Evolutionary conservation across 1,140 invertebrate species (phyloP).

Genomic region (Pseudomyrmex sp.): DNA sequence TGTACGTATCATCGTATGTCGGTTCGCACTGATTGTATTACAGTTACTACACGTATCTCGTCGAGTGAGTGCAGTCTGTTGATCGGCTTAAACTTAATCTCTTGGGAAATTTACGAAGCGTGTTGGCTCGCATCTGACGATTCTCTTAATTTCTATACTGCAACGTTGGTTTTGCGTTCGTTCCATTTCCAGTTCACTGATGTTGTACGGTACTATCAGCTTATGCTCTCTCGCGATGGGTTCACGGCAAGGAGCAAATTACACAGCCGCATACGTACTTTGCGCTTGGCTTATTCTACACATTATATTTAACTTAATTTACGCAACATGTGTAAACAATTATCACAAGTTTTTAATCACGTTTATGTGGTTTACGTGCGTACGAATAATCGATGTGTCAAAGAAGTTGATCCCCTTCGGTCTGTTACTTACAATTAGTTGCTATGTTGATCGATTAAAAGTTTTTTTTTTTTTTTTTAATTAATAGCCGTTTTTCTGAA

Average conservation of each 20-base stretch:
- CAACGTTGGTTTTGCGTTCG: neutral
- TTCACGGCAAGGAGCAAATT: neutral
- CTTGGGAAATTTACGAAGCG: constrained; percentile 26
- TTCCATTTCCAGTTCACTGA: constrained; percentile 17
- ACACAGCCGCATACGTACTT: too few species aligned
- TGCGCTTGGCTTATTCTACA: too few species aligned
- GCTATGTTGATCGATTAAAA: neutral
- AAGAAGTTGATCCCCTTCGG: neutral
- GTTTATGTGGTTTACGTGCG: too few species aligned
- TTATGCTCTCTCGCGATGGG: neutral
- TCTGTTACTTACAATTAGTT: neutral
- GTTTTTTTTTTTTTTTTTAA: neutral
- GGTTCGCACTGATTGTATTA: neutral
- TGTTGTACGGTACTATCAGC: neutral
- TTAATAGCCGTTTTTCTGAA: neutral
- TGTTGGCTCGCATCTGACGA: constrained; percentile 7
- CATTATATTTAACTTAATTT: too few species aligned
- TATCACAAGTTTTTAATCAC: too few species aligned
- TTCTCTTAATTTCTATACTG: constrained; percentile 19
- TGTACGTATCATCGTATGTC: neutral
- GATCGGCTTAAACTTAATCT: constrained; percentile 3
- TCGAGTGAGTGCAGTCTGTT: neutral
- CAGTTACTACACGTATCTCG: neutral
- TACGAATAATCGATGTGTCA: neutral
- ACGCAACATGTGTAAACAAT: too few species aligned